Base-by-base conservation (phyloP, 2,797 vertebrate genomes). In the Rhabdophis nuchalis region DNA sequence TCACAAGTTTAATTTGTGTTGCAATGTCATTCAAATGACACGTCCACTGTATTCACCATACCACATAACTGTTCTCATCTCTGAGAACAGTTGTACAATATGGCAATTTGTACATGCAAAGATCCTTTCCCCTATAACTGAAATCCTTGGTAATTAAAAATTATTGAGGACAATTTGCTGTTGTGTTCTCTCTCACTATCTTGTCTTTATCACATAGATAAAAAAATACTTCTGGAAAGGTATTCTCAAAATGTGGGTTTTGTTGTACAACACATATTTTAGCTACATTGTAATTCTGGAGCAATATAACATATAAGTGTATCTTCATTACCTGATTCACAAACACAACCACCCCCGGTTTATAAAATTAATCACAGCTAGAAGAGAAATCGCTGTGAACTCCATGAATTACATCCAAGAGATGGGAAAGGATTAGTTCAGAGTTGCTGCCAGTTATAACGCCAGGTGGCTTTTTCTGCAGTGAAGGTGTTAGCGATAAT, bases 331-430 rank as follows among this genome's bases (percentile, higher is more conserved):
- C 96, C 97, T 95, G 94, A 95, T 95, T 97, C 97, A 82, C 72
- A 82, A 46, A 82, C 72, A 46, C 96, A 94, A 96, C 96, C 97
- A 96, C 96, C 97, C 97, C 97, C 97, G 97, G 96, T 97, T 98
- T 98, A 98, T 98, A 97, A 98, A 98, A 99, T 99, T 98, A 99
- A 98, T 98, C 98, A 98, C 97, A 98, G 97, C 97, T 98, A 98
- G 98, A 98, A 98, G 98, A 98, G 98, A 98, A 99, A 99, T 98
- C 96, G 97, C 97, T 98, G 95, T 95, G 96, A 98, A 97, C 96
- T 98, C 98, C 96, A 96, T 98, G 98, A 98, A 98, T 98, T 98
- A 98, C 97, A 98, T 98, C 98, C 98, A 97, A 98, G 98, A 98
- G 98, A 98, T 98, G 98, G 98, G 98, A 98, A 98, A 97, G 98